phyloP scores from a whole-genome alignment of 2,888 invertebrate species.

The Tipula vernalis region DNA sequence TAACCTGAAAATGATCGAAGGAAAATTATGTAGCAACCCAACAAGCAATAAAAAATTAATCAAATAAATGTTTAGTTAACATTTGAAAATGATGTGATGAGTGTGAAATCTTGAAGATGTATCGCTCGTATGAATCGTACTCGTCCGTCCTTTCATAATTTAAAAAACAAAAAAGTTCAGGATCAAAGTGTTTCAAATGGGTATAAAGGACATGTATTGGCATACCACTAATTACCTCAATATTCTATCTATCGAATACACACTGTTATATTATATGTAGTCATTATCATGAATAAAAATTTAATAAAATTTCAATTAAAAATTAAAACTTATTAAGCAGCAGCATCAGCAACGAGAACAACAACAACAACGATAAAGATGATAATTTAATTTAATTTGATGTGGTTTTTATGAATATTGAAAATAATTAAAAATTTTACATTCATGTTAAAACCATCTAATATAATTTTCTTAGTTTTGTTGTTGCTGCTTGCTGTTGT shows the following conservation, averaged over 20 bases:
- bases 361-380: background rate
- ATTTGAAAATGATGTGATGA: background rate
- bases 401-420: background rate
- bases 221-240: background rate
- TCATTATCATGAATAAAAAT: background rate
- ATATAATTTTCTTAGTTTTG: background rate
- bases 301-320: background rate
- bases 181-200: background rate
- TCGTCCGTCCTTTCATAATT: too few relatives aligned
- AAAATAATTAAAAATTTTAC: background rate
- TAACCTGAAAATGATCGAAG: background rate
- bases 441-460: background rate
- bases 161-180: too few relatives aligned
- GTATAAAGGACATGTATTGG: background rate
- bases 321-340: background rate
- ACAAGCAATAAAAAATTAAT: background rate
- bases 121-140: too few relatives aligned
- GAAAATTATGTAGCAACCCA: background rate
- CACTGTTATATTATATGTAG: too few relatives aligned
- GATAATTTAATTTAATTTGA: background rate
- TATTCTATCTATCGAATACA: background rate
- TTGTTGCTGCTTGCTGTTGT: background rate
- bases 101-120: too few relatives aligned
- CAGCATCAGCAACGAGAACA: background rate
- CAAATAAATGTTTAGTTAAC: background rate